Conservation (phyloP, 2,888 invertebrate species). For the Drosophila diplacantha region DNA sequence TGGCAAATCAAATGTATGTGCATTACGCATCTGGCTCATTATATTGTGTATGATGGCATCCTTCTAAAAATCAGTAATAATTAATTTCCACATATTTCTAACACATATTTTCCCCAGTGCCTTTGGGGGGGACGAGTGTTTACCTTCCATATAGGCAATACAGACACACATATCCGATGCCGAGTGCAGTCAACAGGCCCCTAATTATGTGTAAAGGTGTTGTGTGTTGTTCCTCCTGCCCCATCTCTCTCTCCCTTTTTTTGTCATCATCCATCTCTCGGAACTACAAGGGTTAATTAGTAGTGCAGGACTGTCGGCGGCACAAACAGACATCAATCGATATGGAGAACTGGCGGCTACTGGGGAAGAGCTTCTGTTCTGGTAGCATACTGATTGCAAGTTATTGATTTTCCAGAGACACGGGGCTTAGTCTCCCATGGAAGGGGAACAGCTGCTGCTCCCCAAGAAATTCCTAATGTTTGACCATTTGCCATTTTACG, state of each 20-base stretch:
- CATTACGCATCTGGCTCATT: neutral
- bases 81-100: neutral
- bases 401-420: slow-evolving; percentile 22
- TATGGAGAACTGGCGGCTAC: slow-evolving; percentile 13
- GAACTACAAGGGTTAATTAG: slow-evolving; percentile 52
- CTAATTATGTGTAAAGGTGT: slow-evolving; percentile 71
- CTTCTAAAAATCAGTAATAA: neutral
- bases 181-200: slow-evolving; percentile 63
- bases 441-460: slow-evolving; percentile 18
- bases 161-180: slow-evolving; percentile 51
- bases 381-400: slow-evolving; percentile 13
- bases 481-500: slow-evolving; percentile 64
- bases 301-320: slow-evolving; percentile 45
- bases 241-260: neutral
- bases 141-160: slow-evolving; percentile 28
- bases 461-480: slow-evolving; percentile 16
- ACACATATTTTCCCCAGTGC: slow-evolving; percentile 6
- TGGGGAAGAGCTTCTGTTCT: slow-evolving; percentile 17
- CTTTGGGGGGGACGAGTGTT: slow-evolving; percentile 21
- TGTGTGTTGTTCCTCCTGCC: slow-evolving; percentile 23
- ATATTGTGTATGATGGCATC: neutral
- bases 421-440: neutral
- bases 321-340: slow-evolving; percentile 35
- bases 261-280: slow-evolving; percentile 27
- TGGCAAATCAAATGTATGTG: neutral